Evolutionary conservation across 2,113 vertebrate genomes (phyloP).

Genomic region (Platichthys flesus): DNA sequence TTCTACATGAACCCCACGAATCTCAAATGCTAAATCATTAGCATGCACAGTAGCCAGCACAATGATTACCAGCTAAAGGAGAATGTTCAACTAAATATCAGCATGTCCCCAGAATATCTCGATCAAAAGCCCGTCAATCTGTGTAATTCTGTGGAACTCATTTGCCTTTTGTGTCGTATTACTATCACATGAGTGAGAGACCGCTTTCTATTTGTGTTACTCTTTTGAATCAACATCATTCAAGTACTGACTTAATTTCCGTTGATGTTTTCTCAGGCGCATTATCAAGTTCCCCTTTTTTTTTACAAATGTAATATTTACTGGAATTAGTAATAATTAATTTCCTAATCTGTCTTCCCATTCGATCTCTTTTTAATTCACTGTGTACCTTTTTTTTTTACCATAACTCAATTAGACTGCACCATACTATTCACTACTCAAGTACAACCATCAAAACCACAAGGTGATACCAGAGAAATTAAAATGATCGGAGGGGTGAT

Average conservation of each 20-base stretch:
- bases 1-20: constrained; percentile 8
- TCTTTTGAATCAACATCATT: neutral
- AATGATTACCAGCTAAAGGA: constrained; percentile 23
- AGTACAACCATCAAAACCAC: constrained; percentile 25
- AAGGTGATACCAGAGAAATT: neutral
- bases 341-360: neutral
- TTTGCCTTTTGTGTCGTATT: neutral
- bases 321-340: no score
- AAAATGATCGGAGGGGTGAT: no score
- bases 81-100: neutral
- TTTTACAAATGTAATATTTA: no score
- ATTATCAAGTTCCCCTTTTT: neutral
- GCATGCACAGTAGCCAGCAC: constrained; percentile 9
- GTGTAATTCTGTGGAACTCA: neutral
- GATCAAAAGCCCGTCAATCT: neutral
- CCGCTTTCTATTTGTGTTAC: neutral
- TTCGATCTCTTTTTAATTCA: neutral
- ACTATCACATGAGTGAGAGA: neutral
- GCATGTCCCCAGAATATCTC: no score
- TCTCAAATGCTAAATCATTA: constrained; percentile 27
- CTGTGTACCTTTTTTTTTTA: neutral
- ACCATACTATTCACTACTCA: neutral
- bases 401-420: neutral
- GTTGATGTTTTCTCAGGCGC: no score
- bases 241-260: no score